Conservation (phyloP, 2,888 invertebrate species). For the Pycnomerus fuliginosus region DNA sequence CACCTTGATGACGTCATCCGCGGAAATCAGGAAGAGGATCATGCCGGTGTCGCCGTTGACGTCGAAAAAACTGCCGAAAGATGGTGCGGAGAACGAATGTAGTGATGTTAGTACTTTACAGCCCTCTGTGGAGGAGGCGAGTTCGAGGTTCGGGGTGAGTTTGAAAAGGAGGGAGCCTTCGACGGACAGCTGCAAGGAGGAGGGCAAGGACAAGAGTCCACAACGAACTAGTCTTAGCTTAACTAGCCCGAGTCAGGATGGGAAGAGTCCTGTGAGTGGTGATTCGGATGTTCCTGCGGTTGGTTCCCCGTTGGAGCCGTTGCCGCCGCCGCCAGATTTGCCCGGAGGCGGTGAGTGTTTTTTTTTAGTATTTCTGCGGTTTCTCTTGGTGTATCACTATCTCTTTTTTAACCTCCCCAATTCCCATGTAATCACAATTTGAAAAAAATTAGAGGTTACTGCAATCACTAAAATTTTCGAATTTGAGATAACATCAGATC, state of each 20-base stretch:
- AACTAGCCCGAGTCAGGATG: conserved; percentile 49
- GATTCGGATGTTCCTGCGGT: conserved; percentile 55
- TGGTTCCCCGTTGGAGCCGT: conserved; percentile 54
- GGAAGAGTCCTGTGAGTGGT: conserved; percentile 49
- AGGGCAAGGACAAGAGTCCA: conserved; percentile 48
- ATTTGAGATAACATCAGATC: too few relatives aligned
- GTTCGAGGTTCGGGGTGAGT: conserved; percentile 70
- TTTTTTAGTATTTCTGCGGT: conserved; percentile 1
- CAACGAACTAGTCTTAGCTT: conserved; percentile 49
- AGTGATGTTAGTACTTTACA: conserved; percentile 62
- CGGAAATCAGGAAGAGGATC: conserved; percentile 45
- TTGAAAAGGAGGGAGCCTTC: conserved; percentile 66
- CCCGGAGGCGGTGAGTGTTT: conserved; percentile 42
- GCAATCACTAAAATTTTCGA: too few relatives aligned
- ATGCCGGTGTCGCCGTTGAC: conserved; percentile 47
- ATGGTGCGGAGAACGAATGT: conserved; percentile 44
- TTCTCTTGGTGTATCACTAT: too few relatives aligned
- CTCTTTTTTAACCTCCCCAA: too few relatives aligned
- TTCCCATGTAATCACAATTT: too few relatives aligned
- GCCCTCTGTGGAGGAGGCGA: conserved; percentile 71
- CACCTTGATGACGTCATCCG: conserved; percentile 42
- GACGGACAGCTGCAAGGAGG: conserved; percentile 56
- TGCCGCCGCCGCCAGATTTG: conserved; percentile 48
- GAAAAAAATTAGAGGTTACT: too few relatives aligned
- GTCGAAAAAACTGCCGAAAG: conserved; percentile 45